Evolutionary conservation across 2,113 vertebrate species (phyloP).

Genomic region (Serilophus lunatus): DNA sequence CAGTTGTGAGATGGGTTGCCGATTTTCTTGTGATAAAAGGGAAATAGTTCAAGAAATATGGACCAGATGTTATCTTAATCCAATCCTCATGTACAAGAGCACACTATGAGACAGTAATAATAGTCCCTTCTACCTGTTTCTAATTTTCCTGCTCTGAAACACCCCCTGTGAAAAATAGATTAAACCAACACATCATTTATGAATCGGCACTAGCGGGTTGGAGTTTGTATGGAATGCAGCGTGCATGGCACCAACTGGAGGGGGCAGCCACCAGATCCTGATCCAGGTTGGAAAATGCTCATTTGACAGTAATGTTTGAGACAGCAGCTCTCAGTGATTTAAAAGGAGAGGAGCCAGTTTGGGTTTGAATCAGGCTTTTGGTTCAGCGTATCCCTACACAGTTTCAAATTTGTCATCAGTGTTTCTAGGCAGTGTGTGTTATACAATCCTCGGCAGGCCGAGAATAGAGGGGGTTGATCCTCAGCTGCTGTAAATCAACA

Average conservation of each 20-base stretch:
- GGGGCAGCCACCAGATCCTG: conserved; percentile 52
- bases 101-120: conserved; percentile 78
- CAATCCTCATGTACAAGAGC: conserved; percentile 82
- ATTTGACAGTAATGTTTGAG: conserved; percentile 68
- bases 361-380: conserved; percentile 59
- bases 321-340: conserved; percentile 58
- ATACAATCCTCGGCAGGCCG: conserved; percentile 50
- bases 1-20: conserved; percentile 83
- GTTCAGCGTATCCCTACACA: conserved; percentile 46
- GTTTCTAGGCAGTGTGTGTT: conserved; percentile 40
- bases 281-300: conserved; percentile 62
- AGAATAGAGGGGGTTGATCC: conserved; percentile 31
- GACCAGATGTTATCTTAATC: conserved; percentile 87
- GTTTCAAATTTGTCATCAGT: conserved; percentile 66
- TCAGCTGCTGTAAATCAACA: conserved; percentile 65
- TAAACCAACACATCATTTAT: conserved; percentile 81
- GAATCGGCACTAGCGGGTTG: conserved; percentile 57
- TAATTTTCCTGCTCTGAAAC: conserved; percentile 79
- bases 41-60: conserved; percentile 83
- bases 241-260: conserved; percentile 21
- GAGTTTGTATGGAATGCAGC: conserved; percentile 62
- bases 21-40: conserved; percentile 86
- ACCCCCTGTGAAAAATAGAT: conserved; percentile 84
- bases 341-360: conserved; percentile 65
- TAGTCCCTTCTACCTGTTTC: conserved; percentile 80